A percentile compares a stretch with the other conserved stretches of the same genome.
These are phyloP conservation scores for Bombyx huttoni DNA, from an alignment of 2,888 invertebrate species.

Conservation along the genomic window DNA sequence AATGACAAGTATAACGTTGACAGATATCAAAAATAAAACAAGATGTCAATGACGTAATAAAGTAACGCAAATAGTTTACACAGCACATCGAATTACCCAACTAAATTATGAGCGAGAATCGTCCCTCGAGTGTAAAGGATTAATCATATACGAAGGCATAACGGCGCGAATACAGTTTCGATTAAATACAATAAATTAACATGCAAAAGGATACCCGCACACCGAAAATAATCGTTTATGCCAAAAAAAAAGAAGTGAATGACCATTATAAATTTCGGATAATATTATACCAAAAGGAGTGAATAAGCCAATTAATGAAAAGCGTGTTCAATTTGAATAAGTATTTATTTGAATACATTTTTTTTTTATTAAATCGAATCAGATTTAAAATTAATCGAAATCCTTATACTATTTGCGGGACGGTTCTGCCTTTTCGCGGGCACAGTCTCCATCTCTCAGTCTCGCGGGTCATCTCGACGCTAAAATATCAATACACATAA, in stretches of 20 bases:
- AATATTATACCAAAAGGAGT: slow-evolving; percentile 24
- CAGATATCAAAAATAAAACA: too few species aligned
- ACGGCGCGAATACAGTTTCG: slow-evolving; percentile 2
- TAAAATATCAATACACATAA: slow-evolving; percentile 53
- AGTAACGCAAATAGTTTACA: too few species aligned
- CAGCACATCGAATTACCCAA: too few species aligned
- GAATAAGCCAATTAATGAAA: slow-evolving; percentile 62
- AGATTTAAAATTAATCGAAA: slow-evolving; percentile 17
- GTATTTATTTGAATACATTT: slow-evolving; percentile 46
- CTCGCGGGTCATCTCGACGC: slow-evolving; percentile 54
- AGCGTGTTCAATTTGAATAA: slow-evolving; percentile 47
- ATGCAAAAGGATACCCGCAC: slow-evolving; percentile 58
- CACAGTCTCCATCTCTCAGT: slow-evolving; percentile 65
- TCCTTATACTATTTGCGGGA: slow-evolving; percentile 68
- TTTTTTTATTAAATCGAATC: slow-evolving; percentile 33
- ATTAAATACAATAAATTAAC: slow-evolving; percentile 31
- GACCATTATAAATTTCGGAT: slow-evolving; percentile 44
- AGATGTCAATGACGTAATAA: too few species aligned
- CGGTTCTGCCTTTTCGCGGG: slow-evolving; percentile 55
- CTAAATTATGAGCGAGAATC: too few species aligned
- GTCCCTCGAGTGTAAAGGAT: too few species aligned
- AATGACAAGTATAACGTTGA: too few species aligned
- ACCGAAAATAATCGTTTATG: slow-evolving; percentile 15
- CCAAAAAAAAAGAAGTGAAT: slow-evolving; percentile 67
- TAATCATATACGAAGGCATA: too few species aligned